Evolutionary conservation across 2,888 invertebrate species (phyloP).

Genomic region (Lycaena phlaeas): DNA sequence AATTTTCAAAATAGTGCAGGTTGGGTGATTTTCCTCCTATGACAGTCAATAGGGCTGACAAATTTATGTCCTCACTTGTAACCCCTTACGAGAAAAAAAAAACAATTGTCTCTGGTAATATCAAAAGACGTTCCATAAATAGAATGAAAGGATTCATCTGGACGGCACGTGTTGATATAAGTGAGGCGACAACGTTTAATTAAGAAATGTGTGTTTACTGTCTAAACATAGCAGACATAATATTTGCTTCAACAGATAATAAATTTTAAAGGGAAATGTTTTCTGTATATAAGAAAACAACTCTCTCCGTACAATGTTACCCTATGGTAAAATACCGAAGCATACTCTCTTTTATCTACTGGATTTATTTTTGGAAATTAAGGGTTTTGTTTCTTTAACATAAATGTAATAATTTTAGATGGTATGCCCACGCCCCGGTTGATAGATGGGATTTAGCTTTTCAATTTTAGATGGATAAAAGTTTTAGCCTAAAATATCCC

Average conservation of each 20-base stretch:
- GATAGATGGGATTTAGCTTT: no score
- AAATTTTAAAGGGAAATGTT: neutral
- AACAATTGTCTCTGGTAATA: neutral
- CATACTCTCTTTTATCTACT: no score
- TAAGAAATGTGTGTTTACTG: neutral
- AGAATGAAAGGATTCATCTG: conserved; percentile 6
- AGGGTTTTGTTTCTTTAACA: no score
- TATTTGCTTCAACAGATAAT: conserved; percentile 1
- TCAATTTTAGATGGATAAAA: no score
- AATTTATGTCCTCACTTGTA: neutral
- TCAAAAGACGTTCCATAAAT: neutral
- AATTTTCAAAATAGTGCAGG: neutral
- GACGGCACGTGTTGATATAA: neutral
- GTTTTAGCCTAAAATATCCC: no score
- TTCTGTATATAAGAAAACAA: neutral
- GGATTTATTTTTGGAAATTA: no score
- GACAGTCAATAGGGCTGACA: neutral
- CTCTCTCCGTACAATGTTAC: neutral
- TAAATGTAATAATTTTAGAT: no score
- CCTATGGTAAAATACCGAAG: neutral
- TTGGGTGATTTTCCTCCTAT: neutral
- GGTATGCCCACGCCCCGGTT: no score
- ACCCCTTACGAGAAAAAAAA: neutral
- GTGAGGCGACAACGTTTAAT: neutral
- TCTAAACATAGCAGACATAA: neutral